These are phyloP conservation scores for Bubalus kerabau DNA, from an alignment of 2,113 vertebrate species.

Conservation along the genomic window DNA sequence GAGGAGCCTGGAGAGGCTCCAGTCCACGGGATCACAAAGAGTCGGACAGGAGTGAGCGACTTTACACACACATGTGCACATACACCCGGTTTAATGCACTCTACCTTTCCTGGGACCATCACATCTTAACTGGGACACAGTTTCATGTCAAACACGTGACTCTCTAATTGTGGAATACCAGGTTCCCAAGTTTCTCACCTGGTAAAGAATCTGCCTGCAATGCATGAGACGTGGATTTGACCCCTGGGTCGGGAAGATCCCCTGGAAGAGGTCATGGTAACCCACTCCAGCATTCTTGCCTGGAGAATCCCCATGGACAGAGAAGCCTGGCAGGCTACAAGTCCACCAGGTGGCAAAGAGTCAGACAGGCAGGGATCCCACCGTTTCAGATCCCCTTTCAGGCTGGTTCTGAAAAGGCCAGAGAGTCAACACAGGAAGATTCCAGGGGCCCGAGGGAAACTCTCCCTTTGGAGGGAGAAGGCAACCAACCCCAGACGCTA, in stretches of 20 bases:
- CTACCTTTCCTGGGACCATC: accelerated
- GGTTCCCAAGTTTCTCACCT: not conserved
- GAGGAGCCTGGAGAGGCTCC: not conserved
- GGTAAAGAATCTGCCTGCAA: not conserved
- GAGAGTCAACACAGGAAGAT: accelerated
- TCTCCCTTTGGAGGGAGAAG: not conserved
- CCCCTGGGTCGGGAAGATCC: not conserved
- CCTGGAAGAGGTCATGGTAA: not conserved
- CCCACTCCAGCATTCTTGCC: not conserved
- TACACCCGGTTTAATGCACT: accelerated
- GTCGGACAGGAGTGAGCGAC: not conserved
- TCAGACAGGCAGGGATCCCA: accelerated
- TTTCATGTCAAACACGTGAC: not conserved
- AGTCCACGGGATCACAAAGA: not conserved
- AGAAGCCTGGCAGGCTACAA: not conserved
- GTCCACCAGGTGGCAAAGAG: not conserved
- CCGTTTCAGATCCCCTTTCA: not conserved
- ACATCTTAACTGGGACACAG: not conserved
- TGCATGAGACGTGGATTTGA: not conserved
- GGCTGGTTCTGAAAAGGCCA: accelerated
- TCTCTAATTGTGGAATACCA: not conserved
- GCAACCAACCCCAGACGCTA: not conserved
- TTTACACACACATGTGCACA: not conserved
- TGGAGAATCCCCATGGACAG: not conserved
- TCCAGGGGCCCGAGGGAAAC: accelerated